A percentile compares a stretch with the other conserved stretches of the same genome.
phyloP scores from a whole-genome alignment of 1,140 invertebrate species.

The Drosophila rufa region DNA sequence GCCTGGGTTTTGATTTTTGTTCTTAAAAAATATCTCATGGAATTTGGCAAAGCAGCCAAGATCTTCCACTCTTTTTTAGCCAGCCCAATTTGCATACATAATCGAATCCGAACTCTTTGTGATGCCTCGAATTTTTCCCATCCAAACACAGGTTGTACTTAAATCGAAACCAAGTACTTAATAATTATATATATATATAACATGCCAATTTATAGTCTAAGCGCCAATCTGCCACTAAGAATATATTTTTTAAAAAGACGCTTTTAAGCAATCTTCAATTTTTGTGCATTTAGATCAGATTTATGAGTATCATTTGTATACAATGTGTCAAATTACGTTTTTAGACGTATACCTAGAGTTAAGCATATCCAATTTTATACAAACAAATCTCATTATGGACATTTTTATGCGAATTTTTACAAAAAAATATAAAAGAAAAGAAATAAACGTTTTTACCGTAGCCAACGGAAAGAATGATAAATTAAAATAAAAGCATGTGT shows the following conservation, averaged over 20 bases:
- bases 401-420: conserved; percentile 48
- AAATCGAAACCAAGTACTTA: conserved; percentile 64
- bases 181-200: conserved; percentile 24
- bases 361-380: conserved; percentile 27
- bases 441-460: conserved; percentile 3
- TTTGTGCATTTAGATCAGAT: conserved; percentile 43
- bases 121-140: conserved; percentile 34
- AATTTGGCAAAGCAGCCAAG: conserved; percentile 9
- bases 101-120: conserved; percentile 33
- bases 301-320: conserved; percentile 25
- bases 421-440: conserved; percentile 8
- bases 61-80: conserved; percentile 9
- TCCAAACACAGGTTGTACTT: conserved; percentile 61
- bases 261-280: conserved; percentile 31
- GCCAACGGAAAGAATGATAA: not conserved
- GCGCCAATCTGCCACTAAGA: conserved; percentile 50
- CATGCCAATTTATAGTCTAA: conserved; percentile 42
- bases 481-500: not conserved
- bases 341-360: conserved; percentile 39
- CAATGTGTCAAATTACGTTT: conserved; percentile 56
- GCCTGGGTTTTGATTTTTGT: conserved; percentile 11
- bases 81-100: conserved; percentile 43
- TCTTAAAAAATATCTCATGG: conserved; percentile 1
- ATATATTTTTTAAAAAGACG: conserved; percentile 17
- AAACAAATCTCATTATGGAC: conserved; percentile 33